A percentile compares a stretch with the other conserved stretches of the same genome.
phyloP scores from a whole-genome alignment of 2,797 vertebrate genomes.

The Eulemur albifrons region DNA sequence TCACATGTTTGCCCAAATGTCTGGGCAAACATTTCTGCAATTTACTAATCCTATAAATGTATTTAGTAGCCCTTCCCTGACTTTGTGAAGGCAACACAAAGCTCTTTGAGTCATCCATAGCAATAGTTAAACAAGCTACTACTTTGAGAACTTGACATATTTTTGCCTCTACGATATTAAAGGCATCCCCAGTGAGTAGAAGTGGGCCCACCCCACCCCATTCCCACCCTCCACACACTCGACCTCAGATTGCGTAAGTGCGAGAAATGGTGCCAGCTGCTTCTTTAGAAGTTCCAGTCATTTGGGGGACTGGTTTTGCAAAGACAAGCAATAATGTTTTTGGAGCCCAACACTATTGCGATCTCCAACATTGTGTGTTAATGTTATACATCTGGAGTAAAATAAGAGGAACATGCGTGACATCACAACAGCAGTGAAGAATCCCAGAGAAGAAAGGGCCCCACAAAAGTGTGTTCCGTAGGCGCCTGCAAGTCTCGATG shows the following conservation, averaged over 20 bases:
- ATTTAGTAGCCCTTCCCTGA: neutral
- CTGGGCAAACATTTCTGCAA: neutral
- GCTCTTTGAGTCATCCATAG: neutral
- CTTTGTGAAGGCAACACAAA: neutral
- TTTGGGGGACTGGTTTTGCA: neutral
- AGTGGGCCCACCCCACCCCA: too few species aligned
- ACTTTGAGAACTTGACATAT: neutral
- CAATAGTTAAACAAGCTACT: neutral
- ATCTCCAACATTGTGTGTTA: neutral
- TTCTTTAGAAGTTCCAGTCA: neutral
- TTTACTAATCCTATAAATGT: neutral
- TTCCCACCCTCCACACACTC: too few species aligned
- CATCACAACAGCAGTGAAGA: neutral
- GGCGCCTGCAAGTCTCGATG: neutral
- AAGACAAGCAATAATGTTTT: neutral
- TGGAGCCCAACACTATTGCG: neutral
- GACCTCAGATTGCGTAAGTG: neutral
- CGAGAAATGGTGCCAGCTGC: neutral
- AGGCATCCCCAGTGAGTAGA: neutral
- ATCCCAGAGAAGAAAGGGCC: neutral
- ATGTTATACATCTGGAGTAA: constrained; percentile 30
- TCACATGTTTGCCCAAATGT: too few species aligned
- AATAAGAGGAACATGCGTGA: neutral
- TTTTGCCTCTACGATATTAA: neutral
- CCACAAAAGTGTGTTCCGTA: neutral